These are phyloP conservation scores for Mastigias papua DNA, from an alignment of 30 jellyfish, hydroid and myxozoan species.

Conservation along the genomic window DNA sequence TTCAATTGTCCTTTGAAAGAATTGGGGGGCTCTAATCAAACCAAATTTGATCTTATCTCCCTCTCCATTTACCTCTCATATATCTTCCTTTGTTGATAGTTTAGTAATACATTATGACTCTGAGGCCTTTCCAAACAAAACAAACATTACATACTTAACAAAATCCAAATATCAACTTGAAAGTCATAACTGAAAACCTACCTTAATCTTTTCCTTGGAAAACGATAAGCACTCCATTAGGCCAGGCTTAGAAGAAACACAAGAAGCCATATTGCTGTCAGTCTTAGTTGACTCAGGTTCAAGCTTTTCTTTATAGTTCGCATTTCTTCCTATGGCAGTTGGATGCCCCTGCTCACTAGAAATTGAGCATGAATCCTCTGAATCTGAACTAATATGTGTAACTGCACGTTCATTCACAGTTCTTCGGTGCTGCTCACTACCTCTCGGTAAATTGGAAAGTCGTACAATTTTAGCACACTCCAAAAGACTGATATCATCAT, in stretches of 20 bases:
- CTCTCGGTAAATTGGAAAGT: background rate
- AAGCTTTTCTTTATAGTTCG: too few relatives aligned
- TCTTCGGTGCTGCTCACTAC: background rate
- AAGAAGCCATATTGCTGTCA: background rate
- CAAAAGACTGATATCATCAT: constrained; percentile 39
- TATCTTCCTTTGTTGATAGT: too few relatives aligned
- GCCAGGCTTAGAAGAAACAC: background rate
- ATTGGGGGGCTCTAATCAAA: too few relatives aligned
- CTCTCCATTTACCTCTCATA: too few relatives aligned
- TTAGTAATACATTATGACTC: too few relatives aligned
- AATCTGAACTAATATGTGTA: too few relatives aligned
- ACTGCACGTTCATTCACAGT: background rate
- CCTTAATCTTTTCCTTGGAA: background rate
- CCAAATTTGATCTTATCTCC: too few relatives aligned
- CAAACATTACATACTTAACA: too few relatives aligned
- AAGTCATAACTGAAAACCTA: background rate
- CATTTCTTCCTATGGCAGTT: background rate
- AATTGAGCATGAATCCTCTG: too few relatives aligned
- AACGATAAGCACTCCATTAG: background rate
- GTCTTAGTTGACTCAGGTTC: background rate
- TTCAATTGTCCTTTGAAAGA: too few relatives aligned
- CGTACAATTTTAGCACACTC: constrained; percentile 56
- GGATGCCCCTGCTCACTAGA: background rate
- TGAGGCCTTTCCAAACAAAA: too few relatives aligned
- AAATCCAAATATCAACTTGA: background rate